phyloP scores from a whole-genome alignment of 2,113 vertebrate species.

The Tyto alba region DNA sequence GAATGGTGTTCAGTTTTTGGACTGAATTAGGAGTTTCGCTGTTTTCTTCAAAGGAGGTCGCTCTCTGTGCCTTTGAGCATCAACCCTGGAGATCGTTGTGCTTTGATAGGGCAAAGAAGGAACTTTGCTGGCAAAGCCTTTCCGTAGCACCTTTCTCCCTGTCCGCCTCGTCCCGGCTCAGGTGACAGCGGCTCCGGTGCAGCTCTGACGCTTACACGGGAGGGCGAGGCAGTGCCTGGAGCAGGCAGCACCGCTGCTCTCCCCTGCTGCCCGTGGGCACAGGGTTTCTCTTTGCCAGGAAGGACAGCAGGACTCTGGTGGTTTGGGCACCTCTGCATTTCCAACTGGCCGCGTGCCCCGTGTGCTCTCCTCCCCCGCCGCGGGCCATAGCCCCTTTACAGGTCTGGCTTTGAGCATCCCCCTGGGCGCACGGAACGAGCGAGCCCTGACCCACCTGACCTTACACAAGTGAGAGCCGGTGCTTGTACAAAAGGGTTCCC shows the following conservation, averaged over 20 bases:
- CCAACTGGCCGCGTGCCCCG: neutral
- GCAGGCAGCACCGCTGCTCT: neutral
- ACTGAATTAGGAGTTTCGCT: neutral
- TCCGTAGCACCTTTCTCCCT: neutral
- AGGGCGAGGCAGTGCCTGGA: neutral
- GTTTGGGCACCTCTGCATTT: neutral
- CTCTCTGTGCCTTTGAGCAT: neutral
- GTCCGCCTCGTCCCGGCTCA: neutral
- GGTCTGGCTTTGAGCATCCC: neutral
- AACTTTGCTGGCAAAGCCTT: neutral
- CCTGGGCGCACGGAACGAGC: neutral
- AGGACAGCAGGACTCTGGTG: neutral
- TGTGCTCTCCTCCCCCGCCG: neutral
- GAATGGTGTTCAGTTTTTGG: neutral
- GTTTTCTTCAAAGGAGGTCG: neutral
- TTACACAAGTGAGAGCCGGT: neutral
- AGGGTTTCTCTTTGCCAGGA: neutral
- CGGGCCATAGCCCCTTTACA: accelerated
- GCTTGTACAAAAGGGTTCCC: neutral
- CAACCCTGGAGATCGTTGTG: neutral
- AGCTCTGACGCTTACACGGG: accelerated
- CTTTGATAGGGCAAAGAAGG: neutral
- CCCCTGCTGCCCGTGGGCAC: neutral
- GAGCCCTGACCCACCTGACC: accelerated
- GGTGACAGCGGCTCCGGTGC: neutral